Conservation (phyloP, 2,888 invertebrate species). For the Aporophyla nigra region DNA sequence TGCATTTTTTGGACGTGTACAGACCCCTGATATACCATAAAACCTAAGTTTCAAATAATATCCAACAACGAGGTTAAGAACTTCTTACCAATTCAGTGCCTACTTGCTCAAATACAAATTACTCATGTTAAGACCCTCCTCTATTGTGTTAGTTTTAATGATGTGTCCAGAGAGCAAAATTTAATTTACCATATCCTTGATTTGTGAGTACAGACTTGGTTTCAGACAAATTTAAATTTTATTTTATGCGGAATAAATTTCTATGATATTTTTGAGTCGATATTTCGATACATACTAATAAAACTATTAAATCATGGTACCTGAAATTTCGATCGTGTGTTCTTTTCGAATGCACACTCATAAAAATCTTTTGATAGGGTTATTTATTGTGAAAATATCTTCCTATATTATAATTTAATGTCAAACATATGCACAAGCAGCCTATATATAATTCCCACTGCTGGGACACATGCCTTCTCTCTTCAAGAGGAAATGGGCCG, state of each 20-base stretch:
- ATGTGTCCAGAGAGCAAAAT: constrained; percentile 21
- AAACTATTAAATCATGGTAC: background rate
- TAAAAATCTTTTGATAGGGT: background rate
- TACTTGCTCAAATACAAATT: constrained; percentile 27
- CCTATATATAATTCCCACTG: too few species aligned
- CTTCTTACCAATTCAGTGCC: background rate
- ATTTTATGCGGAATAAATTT: background rate
- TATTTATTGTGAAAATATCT: background rate
- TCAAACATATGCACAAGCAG: too few species aligned
- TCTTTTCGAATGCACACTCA: background rate
- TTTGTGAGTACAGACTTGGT: background rate
- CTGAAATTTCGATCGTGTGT: background rate
- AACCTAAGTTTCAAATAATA: too few species aligned
- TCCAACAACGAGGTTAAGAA: too few species aligned
- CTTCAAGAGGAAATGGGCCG: too few species aligned
- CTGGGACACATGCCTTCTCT: too few species aligned
- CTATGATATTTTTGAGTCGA: background rate
- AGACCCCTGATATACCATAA: too few species aligned
- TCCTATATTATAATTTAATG: background rate
- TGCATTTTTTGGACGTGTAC: too few species aligned
- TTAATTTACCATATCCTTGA: background rate
- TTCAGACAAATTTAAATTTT: background rate
- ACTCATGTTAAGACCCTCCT: constrained; percentile 33
- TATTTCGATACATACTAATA: background rate
- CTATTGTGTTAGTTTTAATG: constrained; percentile 37